These are phyloP conservation scores for Cliona cf. orientalis DNA, from an alignment of 37 sponge, comb jelly and placozoan genomes.

Conservation along the genomic window DNA sequence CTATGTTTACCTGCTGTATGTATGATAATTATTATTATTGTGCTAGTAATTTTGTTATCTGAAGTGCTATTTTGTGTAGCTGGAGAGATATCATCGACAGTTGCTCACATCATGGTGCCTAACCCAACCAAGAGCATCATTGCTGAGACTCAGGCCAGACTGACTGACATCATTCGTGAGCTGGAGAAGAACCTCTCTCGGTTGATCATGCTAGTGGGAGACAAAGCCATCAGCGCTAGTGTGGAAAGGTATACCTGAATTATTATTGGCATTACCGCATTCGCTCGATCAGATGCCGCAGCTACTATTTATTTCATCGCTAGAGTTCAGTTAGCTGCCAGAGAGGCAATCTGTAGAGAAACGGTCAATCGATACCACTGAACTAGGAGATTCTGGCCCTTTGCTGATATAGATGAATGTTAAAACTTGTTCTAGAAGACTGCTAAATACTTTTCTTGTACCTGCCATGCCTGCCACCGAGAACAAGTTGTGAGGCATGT, in stretches of 20 bases:
- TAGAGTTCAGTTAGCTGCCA: no score
- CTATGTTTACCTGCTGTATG: not conserved
- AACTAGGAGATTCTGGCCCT: not conserved
- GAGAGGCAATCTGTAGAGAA: no score
- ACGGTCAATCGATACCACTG: no score
- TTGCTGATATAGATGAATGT: not conserved
- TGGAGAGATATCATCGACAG: conserved; percentile 48
- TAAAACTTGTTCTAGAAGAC: no score
- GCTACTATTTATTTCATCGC: no score
- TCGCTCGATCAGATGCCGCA: not conserved
- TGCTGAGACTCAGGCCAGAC: conserved; percentile 54
- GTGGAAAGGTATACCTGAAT: not conserved
- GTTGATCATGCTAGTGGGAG: not conserved
- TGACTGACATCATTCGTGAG: conserved; percentile 51
- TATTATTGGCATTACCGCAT: conserved; percentile 1
- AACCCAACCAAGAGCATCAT: conserved; percentile 67
- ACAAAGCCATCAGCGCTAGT: not conserved
- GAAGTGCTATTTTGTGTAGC: conserved; percentile 14
- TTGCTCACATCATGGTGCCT: conserved; percentile 71
- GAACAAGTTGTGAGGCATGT: no score
- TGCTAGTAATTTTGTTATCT: not conserved
- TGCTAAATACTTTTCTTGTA: no score
- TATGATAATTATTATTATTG: not conserved
- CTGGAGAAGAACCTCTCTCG: conserved; percentile 41
- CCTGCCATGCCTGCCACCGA: no score